Conservation (phyloP, 2,888 invertebrate species). For the Athalia cordata region DNA sequence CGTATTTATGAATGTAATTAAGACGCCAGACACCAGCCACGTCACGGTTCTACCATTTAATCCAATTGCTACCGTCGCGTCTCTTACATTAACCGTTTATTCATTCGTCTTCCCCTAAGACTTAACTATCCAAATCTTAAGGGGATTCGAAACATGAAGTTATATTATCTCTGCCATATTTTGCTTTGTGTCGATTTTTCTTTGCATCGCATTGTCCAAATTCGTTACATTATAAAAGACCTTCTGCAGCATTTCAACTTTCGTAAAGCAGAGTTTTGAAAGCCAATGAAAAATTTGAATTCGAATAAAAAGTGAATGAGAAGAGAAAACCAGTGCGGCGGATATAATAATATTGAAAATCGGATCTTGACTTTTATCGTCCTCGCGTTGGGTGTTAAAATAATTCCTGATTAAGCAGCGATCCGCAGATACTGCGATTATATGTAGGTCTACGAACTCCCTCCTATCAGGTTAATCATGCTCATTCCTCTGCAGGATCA, state of each 20-base stretch:
- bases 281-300: too few relatives aligned
- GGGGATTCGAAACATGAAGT: too few relatives aligned
- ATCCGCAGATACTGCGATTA: slow-evolving; percentile 8
- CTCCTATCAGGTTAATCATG: neutral
- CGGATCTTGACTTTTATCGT: neutral
- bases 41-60: slow-evolving; percentile 60
- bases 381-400: neutral
- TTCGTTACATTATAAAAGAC: too few relatives aligned
- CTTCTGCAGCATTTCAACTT: too few relatives aligned
- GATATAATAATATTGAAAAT: too few relatives aligned
- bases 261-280: too few relatives aligned
- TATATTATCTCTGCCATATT: too few relatives aligned
- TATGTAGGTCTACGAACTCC: slow-evolving; percentile 38
- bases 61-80: slow-evolving; percentile 54
- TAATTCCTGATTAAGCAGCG: neutral
- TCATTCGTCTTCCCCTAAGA: neutral
- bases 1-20: slow-evolving; percentile 64
- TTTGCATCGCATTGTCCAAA: too few relatives aligned
- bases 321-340: too few relatives aligned
- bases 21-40: slow-evolving; percentile 63
- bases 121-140: too few relatives aligned
- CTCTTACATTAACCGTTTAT: slow-evolving; percentile 24
- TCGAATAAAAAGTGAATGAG: too few relatives aligned
- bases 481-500: slow-evolving; percentile 12
- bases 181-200: too few relatives aligned